Evolutionary conservation across 1,140 invertebrate species (phyloP), one percentile per base, ranked within the genome.

Genomic region (Teleogryllus occipitalis): DNA sequence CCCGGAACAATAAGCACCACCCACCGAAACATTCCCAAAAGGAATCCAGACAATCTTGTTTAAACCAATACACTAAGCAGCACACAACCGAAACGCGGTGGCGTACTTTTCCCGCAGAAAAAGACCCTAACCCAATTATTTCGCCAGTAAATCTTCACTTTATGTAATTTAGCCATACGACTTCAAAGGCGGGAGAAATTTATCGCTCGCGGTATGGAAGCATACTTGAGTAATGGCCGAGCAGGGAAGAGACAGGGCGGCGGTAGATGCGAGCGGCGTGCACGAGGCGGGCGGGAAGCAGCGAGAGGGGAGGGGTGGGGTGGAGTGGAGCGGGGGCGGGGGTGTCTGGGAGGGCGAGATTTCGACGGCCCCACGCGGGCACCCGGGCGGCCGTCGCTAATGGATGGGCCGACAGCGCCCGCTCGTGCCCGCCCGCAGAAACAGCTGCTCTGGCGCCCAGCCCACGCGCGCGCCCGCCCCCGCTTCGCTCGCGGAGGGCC

Each of bases 101-200:
- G 54, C 54, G 54, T 10, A 18, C 18, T 65, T 0, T 65, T 18
- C 18, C 54, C 54, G 10, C 54, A 18, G 18, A 65, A 65, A 65
- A 65, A 65, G 10, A 65, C 54, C 54, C 54, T 65, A 65, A 65
- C 1, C 54, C 54, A 65, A 65, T 65, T 65, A 65, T 65, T 65
- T 7, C 18, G 2, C 54, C 54, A 18, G 54, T 65, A 65, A 65
- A 65, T 65, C 54, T 65, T 65, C 54, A 65, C 54, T 65, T 65
- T 14, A 65, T 65, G 18, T 65, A 65, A 65, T 65, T 65, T 65
- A 65, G 54, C 18, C 18, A 65, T 65, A 3, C 54, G 54, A 65
- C 54, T 65, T 65, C 54, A 65, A 65, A 65, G 54, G 54, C 54
- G 54, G 54, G 54, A 65, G 54, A 65, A 65, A 65, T 65, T 65